Evolutionary conservation across 1,140 invertebrate genomes (phyloP).

Genomic region (Sarcophaga bullata): DNA sequence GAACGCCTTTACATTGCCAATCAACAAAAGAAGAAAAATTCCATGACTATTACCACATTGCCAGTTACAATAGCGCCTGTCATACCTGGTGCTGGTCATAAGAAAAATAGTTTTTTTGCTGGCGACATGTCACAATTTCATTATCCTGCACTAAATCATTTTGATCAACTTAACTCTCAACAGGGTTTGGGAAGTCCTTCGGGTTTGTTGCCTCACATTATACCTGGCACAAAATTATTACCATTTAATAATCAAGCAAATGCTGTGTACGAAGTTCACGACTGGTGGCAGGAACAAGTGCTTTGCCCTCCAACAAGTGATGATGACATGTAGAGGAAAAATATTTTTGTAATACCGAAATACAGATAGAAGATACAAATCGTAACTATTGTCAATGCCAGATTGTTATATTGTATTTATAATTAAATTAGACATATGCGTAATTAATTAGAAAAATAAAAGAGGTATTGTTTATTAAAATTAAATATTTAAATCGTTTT

Average conservation of each 20-base stretch:
- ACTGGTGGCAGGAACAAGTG: constrained; percentile 76
- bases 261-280: constrained; percentile 70
- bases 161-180: constrained; percentile 47
- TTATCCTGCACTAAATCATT: constrained; percentile 51
- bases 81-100: constrained; percentile 44
- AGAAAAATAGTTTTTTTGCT: constrained; percentile 43
- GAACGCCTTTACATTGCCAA: constrained; percentile 61
- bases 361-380: no score
- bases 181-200: constrained; percentile 57
- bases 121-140: constrained; percentile 58
- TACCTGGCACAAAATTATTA: constrained; percentile 52
- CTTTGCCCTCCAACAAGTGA: constrained; percentile 70
- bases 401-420: not conserved
- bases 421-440: no score
- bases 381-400: not conserved
- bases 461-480: no score
- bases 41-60: constrained; percentile 55
- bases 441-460: no score
- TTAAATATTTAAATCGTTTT: no score
- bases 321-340: constrained; percentile 63
- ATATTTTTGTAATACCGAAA: not conserved
- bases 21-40: constrained; percentile 62
- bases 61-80: constrained; percentile 44
- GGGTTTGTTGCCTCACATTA: constrained; percentile 56
- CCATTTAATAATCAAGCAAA: constrained; percentile 68